Evolutionary conservation across 2,113 vertebrate genomes (phyloP), one percentile per base, ranked within the genome.

Genomic region (Oostethus manadensis): DNA sequence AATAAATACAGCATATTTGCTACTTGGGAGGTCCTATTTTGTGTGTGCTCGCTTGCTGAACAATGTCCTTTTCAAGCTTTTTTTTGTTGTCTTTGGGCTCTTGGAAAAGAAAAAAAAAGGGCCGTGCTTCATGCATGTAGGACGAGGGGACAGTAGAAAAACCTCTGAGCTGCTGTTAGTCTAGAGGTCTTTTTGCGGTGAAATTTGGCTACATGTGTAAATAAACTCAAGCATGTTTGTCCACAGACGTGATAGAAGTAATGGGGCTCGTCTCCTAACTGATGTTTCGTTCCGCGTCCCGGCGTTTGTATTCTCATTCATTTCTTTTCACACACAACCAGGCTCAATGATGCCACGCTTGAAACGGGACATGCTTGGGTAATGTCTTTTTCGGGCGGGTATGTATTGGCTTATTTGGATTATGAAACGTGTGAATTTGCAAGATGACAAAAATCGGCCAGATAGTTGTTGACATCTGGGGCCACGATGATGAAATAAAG

Each of bases 131-230:
- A 18, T 23, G 17, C 68, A 70, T 73, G 62, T 43, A 63, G 17
- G 56, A 9, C 43, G 10, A 63, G 20, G 51, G 8, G n/a, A 56
- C 3, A 14, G 35, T 44, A 16, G 56, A 47, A 67, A 56, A 9
- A 20, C n/a, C 33, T 55, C 62, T 78, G 70, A 83, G 80, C 67
- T 57, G 51, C 45, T 56, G 40, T 33, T 71, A 38, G 47, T 33
- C 17, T 10, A 43, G 42, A 51, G 14, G 16, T 26, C 22, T 33
- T 16, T n/a, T 53, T n/a, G 33, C 10, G 15, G 35, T 33, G 17
- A 17, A 3, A 35, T 35, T 29, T 35, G 26, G 51, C 9, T 18
- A 11, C 18, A 11, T 35, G 29, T 33, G 4, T 8, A 1, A 33
- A 1, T 33, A 8, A 33, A 33, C 5, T 1, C 29, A 26, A 26